Evolutionary conservation across 2,113 vertebrate species (phyloP).

Genomic region (Strigops habroptila): DNA sequence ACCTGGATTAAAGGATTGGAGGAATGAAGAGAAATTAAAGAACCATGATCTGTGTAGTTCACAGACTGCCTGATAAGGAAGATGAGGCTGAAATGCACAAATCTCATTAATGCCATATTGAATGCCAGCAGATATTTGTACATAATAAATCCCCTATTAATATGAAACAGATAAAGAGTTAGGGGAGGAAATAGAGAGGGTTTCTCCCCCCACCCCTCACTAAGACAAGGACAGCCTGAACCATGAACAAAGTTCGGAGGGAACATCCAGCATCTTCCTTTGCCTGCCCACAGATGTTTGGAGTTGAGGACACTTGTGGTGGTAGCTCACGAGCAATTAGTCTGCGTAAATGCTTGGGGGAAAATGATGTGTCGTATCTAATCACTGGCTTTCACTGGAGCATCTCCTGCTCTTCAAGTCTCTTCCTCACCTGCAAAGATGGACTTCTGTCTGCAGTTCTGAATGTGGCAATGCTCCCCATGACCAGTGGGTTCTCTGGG

Average conservation of each 20-base stretch:
- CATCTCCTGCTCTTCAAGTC: background rate
- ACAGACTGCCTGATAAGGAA: slow-evolving; percentile 50
- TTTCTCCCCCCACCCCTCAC: background rate
- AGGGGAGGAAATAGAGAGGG: background rate
- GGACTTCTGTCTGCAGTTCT: background rate
- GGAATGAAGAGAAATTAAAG: slow-evolving; percentile 63
- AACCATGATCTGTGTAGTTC: slow-evolving; percentile 60
- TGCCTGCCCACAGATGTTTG: background rate
- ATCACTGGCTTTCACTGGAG: background rate
- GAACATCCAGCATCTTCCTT: background rate
- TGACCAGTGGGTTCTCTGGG: background rate
- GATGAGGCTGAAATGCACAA: slow-evolving; percentile 57
- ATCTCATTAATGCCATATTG: slow-evolving; percentile 64
- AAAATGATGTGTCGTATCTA: background rate
- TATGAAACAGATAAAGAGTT: background rate
- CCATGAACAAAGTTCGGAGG: background rate
- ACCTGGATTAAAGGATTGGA: slow-evolving; percentile 73
- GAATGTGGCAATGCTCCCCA: background rate
- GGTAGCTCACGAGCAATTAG: background rate
- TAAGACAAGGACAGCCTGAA: background rate
- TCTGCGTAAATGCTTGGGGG: background rate
- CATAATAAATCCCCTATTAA: slow-evolving; percentile 23
- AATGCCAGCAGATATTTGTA: slow-evolving; percentile 52
- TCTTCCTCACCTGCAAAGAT: background rate
- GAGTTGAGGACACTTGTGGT: background rate